Evolutionary conservation across 2,888 invertebrate genomes (phyloP).

Genomic region (Drosophila demipolita): DNA sequence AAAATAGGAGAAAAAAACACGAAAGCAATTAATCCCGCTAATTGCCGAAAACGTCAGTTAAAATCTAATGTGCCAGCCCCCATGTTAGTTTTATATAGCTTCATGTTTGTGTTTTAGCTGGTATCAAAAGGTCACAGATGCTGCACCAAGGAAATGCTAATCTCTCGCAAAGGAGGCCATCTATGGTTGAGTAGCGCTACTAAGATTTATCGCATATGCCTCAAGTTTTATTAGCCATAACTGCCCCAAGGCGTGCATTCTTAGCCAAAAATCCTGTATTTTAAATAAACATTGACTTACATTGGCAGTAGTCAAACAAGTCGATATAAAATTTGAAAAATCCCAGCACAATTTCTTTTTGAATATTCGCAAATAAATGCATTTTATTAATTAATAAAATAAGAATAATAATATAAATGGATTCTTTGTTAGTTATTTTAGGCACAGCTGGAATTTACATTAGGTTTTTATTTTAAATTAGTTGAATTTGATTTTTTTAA

Average conservation of each 20-base stretch:
- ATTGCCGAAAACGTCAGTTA: slow-evolving; percentile 53
- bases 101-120: slow-evolving; percentile 16
- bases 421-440: background rate
- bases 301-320: background rate
- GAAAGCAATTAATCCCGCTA: slow-evolving; percentile 67
- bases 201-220: slow-evolving; percentile 20
- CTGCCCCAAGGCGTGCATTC: no score
- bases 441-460: background rate
- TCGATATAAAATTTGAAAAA: background rate
- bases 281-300: background rate
- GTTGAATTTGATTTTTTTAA: background rate
- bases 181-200: slow-evolving; percentile 6
- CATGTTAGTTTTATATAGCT: slow-evolving; percentile 36
- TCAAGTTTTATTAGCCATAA: background rate
- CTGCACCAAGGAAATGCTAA: slow-evolving; percentile 19
- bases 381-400: background rate
- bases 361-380: background rate
- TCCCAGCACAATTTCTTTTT: background rate
- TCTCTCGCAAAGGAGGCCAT: slow-evolving; percentile 35
- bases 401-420: background rate
- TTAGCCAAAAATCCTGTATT: background rate
- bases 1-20: slow-evolving; percentile 16
- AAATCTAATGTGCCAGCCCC: slow-evolving; percentile 58
- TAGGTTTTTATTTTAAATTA: background rate
- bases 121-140: slow-evolving; percentile 45